These are phyloP conservation scores for Ennomos fuscantarius DNA, from an alignment of 2,888 invertebrate species.

Conservation along the genomic window DNA sequence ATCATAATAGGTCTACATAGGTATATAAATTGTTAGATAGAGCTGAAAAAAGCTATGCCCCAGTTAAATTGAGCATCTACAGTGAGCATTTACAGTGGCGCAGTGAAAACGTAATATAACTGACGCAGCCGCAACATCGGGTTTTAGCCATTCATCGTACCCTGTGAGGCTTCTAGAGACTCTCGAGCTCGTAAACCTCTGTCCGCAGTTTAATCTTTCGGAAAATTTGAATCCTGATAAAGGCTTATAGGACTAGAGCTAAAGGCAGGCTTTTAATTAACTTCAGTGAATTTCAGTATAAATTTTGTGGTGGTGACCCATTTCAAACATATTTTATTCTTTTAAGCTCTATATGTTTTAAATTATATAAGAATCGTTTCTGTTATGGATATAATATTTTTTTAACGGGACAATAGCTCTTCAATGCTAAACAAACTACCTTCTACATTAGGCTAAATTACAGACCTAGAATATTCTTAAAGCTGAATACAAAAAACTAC, in stretches of 20 bases:
- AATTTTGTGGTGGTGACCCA: conserved; percentile 29
- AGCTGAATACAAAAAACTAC: too few species aligned
- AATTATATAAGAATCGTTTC: too few species aligned
- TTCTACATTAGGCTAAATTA: too few species aligned
- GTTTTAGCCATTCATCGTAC: conserved; percentile 22
- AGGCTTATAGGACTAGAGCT: conserved; percentile 47
- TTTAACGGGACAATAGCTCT: too few species aligned
- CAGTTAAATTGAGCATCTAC: not conserved
- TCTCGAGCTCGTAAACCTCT: conserved; percentile 63
- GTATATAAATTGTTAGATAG: too few species aligned
- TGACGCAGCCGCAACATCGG: conserved; percentile 7
- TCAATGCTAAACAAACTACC: too few species aligned
- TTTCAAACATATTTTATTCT: not conserved
- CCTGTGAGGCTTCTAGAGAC: conserved; percentile 54
- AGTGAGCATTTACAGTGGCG: not conserved
- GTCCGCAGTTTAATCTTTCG: conserved; percentile 66
- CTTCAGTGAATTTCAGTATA: conserved; percentile 46
- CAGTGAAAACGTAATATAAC: conserved; percentile 13
- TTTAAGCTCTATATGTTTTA: too few species aligned
- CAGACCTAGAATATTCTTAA: too few species aligned
- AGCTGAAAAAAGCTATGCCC: not conserved
- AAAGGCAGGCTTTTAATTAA: conserved; percentile 56
- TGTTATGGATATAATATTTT: too few species aligned
- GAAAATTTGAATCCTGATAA: conserved; percentile 64
- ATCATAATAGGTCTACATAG: too few species aligned